Evolutionary conservation across 30 jellyfish, hydroid and myxozoan genomes (phyloP), one percentile per base, ranked within the genome.

Genomic region (Chironex yamaguchii): DNA sequence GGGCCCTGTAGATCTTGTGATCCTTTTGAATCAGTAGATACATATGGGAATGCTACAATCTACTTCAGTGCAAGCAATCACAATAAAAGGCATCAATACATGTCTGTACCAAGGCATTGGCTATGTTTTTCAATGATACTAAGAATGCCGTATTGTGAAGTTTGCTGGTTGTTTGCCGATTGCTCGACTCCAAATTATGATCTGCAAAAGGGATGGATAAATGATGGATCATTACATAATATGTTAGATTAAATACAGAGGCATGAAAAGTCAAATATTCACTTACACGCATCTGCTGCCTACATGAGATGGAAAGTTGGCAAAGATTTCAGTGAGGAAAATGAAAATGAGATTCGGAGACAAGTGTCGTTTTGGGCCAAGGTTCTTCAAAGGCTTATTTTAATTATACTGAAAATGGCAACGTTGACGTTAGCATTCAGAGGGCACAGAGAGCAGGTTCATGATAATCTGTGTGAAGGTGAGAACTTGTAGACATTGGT

Each of bases 401-500:
- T 84, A 53, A 81, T 34, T 24, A 23, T 65, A 25, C 65, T 81
- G 23, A 81, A 74, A 26, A 67, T 64, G 70, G 50, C 54, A 81
- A 30, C 84, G 2, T 64, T 81, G 28, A 50, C 29, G 25, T 67
- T 81, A 31, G 84, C 62, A 64, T 34, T 81, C 1, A 49, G 84
- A 25, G 75, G 84, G 29, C 82, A 58, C 52, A 31, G 52, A 24
- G 90, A 54, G 35, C 52, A 79, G 71, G 80, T 22, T 48, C 9
- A n/a, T 13, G 90, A 79, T 20, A 64, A 36, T 34, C 28, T 30
- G 25, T 79, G 90, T 65, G 53, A 53, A 58, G 71, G 90, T 32
- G 90, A 81, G 17, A 79, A 79, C 70, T 54, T 79, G 48, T 64
- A 48, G 29, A 76, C 68, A 21, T 20, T 81, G 50, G 91, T 63